phyloP scores from a whole-genome alignment of 2,888 invertebrate genomes.

The Chrysomela aeneicollis region DNA sequence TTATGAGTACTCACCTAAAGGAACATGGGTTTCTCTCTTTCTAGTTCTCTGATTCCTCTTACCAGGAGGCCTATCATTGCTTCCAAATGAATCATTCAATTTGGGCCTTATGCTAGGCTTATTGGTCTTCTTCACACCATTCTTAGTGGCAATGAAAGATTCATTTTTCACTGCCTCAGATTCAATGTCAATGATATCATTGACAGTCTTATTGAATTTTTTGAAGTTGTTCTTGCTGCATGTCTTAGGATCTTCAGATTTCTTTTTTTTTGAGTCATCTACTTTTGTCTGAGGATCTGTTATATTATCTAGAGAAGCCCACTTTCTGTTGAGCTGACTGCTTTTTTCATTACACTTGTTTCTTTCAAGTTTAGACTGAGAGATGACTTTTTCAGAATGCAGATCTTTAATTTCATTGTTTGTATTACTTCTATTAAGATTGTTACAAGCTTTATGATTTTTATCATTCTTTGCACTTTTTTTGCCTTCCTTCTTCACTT shows the following conservation, averaged over 20 bases:
- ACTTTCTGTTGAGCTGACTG: conserved; percentile 64
- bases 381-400: conserved; percentile 49
- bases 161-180: conserved; percentile 51
- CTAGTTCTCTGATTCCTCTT: conserved; percentile 66
- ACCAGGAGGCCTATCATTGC: conserved; percentile 55
- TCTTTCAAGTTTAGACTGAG: conserved; percentile 56
- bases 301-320: conserved; percentile 69
- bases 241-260: conserved; percentile 59
- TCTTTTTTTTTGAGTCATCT: conserved; percentile 57
- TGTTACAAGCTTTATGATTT: conserved; percentile 50
- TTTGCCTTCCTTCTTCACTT: conserved; percentile 58
- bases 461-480: conserved; percentile 60
- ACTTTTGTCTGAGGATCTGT: conserved; percentile 60
- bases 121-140: conserved; percentile 53
- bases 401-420: conserved; percentile 64
- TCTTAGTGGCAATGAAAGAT: conserved; percentile 50
- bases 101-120: conserved; percentile 51
- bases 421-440: conserved; percentile 64
- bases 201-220: conserved; percentile 58
- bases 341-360: conserved; percentile 57
- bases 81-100: conserved; percentile 48
- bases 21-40: conserved; percentile 61
- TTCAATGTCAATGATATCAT: conserved; percentile 52
- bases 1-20: conserved; percentile 50
- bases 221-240: conserved; percentile 62